Conservation (phyloP, 1,140 invertebrate species). For the Aphis craccivora region DNA sequence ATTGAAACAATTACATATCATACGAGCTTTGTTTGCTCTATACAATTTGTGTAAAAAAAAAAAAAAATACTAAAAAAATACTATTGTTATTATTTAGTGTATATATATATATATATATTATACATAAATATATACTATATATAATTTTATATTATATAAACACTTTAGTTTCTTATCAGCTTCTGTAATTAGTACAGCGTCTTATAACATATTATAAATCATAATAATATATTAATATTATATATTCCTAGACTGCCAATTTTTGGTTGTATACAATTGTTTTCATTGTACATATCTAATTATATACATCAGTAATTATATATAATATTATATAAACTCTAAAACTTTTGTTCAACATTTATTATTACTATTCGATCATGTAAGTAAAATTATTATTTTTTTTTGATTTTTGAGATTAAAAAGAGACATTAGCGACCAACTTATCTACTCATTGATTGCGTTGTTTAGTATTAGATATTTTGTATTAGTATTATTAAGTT, state of each 20-base stretch:
- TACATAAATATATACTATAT: slow-evolving; percentile 24
- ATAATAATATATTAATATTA: slow-evolving; percentile 12
- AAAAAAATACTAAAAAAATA: not conserved
- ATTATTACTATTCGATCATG: slow-evolving; percentile 24
- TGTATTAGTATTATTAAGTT: not conserved
- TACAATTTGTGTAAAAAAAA: slow-evolving; percentile 34
- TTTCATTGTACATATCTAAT: slow-evolving; percentile 46
- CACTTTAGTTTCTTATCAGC: slow-evolving; percentile 47
- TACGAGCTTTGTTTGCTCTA: slow-evolving; percentile 49
- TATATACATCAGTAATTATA: slow-evolving; percentile 16
- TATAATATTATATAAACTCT: not conserved
- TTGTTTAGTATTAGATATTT: not conserved
- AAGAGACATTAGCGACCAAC: not conserved
- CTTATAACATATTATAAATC: not conserved
- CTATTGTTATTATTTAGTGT: slow-evolving; percentile 50
- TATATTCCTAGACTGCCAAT: slow-evolving; percentile 46
- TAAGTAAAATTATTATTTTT: slow-evolving; percentile 14
- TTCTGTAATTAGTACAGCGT: slow-evolving; percentile 49
- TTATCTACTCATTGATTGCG: not conserved
- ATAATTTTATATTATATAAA: slow-evolving; percentile 3
- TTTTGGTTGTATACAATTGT: slow-evolving; percentile 54
- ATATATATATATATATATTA: slow-evolving; percentile 30
- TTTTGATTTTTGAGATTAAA: slow-evolving; percentile 9
- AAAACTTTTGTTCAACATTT: not conserved
- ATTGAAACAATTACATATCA: slow-evolving; percentile 56